These are phyloP conservation scores for Enteromius argenteus DNA, from an alignment of 2,797 vertebrate genomes.

Conservation along the genomic window DNA sequence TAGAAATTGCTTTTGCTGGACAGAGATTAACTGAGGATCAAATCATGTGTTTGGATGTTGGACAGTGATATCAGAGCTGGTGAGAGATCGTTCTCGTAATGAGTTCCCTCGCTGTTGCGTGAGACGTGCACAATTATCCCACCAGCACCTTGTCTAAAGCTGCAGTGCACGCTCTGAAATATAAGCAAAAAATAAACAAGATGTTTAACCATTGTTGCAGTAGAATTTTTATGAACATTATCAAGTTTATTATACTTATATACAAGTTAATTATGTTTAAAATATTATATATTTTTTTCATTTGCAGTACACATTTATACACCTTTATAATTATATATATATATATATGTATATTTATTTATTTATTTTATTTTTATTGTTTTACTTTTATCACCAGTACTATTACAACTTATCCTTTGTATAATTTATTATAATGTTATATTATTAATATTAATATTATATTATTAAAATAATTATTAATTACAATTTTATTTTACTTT, in stretches of 20 bases:
- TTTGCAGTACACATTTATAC: background rate
- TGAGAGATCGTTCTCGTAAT: conserved; percentile 36
- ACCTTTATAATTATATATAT: background rate
- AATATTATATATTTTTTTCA: background rate
- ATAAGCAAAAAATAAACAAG: background rate
- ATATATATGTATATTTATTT: background rate
- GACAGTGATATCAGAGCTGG: conserved; percentile 38
- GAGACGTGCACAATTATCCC: background rate
- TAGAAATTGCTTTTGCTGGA: conserved; percentile 71
- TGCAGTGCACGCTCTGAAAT: background rate
- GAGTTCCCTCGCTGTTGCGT: conserved; percentile 20
- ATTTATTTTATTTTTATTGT: background rate
- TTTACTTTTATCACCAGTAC: background rate
- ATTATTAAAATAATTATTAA: background rate
- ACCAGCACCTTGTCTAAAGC: background rate
- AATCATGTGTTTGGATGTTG: conserved; percentile 52
- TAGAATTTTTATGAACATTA: background rate
- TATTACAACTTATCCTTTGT: background rate
- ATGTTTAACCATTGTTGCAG: background rate
- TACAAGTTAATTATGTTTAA: too few species aligned
- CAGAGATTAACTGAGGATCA: conserved; percentile 73
- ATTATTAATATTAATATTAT: background rate
- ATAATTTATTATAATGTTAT: background rate
- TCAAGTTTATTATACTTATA: background rate
- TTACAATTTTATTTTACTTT: background rate